These are phyloP conservation scores for Hypsibius dujardini DNA, from an alignment of 1,140 invertebrate genomes.

Conservation along the genomic window DNA sequence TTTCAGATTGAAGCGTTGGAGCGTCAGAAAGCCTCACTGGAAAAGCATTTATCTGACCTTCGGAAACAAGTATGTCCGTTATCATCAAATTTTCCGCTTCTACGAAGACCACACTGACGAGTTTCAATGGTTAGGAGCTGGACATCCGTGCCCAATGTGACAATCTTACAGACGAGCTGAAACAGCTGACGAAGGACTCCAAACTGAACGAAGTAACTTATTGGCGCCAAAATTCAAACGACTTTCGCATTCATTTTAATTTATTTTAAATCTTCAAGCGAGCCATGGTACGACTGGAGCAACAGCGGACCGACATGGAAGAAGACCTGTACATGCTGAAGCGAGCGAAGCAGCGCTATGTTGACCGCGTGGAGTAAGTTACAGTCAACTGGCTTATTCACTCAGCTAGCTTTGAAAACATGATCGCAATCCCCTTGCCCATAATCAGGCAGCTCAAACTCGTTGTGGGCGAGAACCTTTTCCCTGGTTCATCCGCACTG, in stretches of 20 bases:
- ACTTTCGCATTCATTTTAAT: neutral
- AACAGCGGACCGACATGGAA: conserved; percentile 12
- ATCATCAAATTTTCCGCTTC: no score
- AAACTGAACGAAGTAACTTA: neutral
- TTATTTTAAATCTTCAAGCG: neutral
- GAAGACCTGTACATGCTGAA: conserved; percentile 4
- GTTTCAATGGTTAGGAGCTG: neutral
- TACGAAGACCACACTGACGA: no score
- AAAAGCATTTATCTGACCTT: neutral
- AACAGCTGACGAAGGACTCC: conserved; percentile 8
- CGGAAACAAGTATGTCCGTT: conserved; percentile 2
- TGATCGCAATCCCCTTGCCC: no score
- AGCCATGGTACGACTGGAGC: neutral
- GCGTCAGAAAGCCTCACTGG: neutral
- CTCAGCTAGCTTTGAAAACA: no score
- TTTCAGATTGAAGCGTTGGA: conserved; percentile 3
- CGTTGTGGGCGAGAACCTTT: neutral
- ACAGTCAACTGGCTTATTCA: no score
- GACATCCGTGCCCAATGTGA: conserved; percentile 7
- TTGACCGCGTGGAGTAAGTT: conserved; percentile 13
- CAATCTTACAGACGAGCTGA: neutral
- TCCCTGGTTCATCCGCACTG: no score
- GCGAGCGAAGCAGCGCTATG: neutral
- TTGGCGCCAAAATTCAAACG: neutral
- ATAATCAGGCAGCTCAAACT: no score